These are phyloP conservation scores for Notospermus geniculatus DNA, from an alignment of 1,140 invertebrate species.

Conservation along the genomic window DNA sequence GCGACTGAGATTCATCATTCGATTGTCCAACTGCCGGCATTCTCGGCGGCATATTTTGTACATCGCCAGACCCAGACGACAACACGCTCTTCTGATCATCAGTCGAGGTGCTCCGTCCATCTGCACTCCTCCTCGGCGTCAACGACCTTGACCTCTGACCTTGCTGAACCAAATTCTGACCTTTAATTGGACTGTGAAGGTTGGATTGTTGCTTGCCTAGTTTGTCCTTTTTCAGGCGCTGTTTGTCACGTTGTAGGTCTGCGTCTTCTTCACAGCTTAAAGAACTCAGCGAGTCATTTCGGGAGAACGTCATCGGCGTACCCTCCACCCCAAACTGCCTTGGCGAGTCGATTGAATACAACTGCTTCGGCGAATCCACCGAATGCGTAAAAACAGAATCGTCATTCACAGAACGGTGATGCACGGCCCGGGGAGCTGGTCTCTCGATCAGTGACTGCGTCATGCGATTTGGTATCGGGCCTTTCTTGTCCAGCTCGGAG, in stretches of 20 bases:
- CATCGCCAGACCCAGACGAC: neutral
- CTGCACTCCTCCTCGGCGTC: neutral
- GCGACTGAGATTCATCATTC: conserved; percentile 5
- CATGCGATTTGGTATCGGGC: no score
- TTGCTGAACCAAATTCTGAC: neutral
- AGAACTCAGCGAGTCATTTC: conserved; percentile 51
- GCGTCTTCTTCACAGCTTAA: conserved; percentile 44
- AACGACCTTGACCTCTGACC: neutral
- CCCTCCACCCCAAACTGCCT: conserved; percentile 43
- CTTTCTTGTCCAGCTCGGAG: neutral
- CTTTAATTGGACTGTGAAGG: neutral
- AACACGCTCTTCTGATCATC: neutral
- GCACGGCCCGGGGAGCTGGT: no score
- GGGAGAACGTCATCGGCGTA: conserved; percentile 48
- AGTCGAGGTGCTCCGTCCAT: neutral
- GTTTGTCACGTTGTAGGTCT: neutral
- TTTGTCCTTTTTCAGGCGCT: conserved; percentile 5
- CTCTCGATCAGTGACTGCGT: no score
- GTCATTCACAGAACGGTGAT: no score
- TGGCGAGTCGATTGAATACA: conserved; percentile 31
- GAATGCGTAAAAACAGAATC: no score
- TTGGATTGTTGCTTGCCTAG: conserved; percentile 6
- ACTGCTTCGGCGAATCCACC: neutral
- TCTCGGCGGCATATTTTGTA: neutral
- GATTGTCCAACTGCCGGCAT: neutral